Percentiles rank a stretch among this genome's conserved stretches.
Conservation (phyloP, 2,888 invertebrate species). For the Stenichneumon culpator region DNA sequence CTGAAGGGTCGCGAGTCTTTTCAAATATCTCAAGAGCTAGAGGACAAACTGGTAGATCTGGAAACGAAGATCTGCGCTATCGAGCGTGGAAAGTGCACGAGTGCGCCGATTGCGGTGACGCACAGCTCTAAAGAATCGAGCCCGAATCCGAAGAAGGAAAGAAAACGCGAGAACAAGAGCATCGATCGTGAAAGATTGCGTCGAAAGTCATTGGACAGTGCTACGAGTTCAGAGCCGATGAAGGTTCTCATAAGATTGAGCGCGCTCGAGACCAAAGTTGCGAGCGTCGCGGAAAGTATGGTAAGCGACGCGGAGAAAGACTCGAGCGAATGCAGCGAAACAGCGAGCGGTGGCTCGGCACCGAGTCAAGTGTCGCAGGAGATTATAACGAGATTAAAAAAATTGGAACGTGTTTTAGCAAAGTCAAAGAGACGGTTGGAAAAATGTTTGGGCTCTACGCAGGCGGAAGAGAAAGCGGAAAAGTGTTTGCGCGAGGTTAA, state of each 20-base stretch:
- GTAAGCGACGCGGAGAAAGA: slow-evolving; percentile 81
- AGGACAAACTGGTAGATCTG: slow-evolving; percentile 93
- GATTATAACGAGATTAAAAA: slow-evolving; percentile 77
- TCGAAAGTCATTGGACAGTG: slow-evolving; percentile 92
- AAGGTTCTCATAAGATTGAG: slow-evolving; percentile 92
- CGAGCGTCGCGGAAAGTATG: slow-evolving; percentile 85
- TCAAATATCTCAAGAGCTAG: slow-evolving; percentile 93
- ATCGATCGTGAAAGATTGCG: slow-evolving; percentile 87
- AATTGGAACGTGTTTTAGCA: slow-evolving; percentile 78
- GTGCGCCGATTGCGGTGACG: slow-evolving; percentile 85
- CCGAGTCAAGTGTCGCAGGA: slow-evolving; percentile 78
- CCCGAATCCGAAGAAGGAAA: slow-evolving; percentile 87
- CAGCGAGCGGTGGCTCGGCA: slow-evolving; percentile 72
- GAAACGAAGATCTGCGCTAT: slow-evolving; percentile 91
- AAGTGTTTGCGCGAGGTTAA: slow-evolving; percentile 82
- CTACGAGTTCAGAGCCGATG: slow-evolving; percentile 92
- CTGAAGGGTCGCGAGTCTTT: slow-evolving; percentile 94
- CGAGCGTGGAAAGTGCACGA: slow-evolving; percentile 86
- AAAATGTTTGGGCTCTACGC: slow-evolving; percentile 81
- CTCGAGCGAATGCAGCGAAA: slow-evolving; percentile 81
- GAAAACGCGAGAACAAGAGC: slow-evolving; percentile 76
- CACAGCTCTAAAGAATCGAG: slow-evolving; percentile 86
- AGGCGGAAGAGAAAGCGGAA: slow-evolving; percentile 82
- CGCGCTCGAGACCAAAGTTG: slow-evolving; percentile 92
- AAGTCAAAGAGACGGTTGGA: slow-evolving; percentile 81